These are phyloP conservation scores for Sciurus carolinensis DNA, from an alignment of 2,797 vertebrate genomes.

Conservation along the genomic window DNA sequence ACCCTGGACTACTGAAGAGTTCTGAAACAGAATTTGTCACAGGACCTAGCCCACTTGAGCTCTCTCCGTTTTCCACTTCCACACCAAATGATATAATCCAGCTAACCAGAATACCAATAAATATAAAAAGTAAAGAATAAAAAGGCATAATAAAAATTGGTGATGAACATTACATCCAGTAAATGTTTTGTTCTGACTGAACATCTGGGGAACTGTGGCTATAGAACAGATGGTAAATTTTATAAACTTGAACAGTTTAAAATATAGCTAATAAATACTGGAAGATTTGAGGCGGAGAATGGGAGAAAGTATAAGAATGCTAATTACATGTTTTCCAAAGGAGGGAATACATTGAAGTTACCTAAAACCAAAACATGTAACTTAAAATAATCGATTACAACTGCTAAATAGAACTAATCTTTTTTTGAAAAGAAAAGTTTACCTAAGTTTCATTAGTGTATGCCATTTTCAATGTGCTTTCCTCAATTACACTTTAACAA, in stretches of 20 bases:
- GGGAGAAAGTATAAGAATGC: neutral
- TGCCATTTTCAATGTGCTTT: neutral
- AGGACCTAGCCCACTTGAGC: neutral
- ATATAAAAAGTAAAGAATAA: slow-evolving; percentile 1
- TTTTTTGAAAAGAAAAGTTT: neutral
- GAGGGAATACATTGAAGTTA: neutral
- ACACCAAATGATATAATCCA: neutral
- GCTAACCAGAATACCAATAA: slow-evolving; percentile 16
- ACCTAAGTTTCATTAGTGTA: neutral
- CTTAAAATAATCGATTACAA: slow-evolving; percentile 10
- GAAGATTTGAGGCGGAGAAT: neutral
- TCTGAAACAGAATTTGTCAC: neutral
- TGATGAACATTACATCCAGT: slow-evolving; percentile 36
- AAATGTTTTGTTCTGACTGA: slow-evolving; percentile 60
- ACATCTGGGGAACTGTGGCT: slow-evolving; percentile 55
- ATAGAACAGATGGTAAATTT: slow-evolving; percentile 68
- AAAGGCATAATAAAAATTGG: slow-evolving; percentile 37
- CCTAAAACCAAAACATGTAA: neutral
- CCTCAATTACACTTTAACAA: neutral
- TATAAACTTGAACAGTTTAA: slow-evolving; percentile 61
- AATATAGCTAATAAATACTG: slow-evolving; percentile 69
- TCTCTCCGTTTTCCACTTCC: neutral
- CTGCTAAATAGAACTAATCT: neutral
- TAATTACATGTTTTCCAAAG: slow-evolving; percentile 15
- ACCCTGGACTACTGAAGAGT: neutral